These are phyloP conservation scores for Trematocara macrostoma DNA, from an alignment of 2,113 vertebrate species.

Conservation along the genomic window DNA sequence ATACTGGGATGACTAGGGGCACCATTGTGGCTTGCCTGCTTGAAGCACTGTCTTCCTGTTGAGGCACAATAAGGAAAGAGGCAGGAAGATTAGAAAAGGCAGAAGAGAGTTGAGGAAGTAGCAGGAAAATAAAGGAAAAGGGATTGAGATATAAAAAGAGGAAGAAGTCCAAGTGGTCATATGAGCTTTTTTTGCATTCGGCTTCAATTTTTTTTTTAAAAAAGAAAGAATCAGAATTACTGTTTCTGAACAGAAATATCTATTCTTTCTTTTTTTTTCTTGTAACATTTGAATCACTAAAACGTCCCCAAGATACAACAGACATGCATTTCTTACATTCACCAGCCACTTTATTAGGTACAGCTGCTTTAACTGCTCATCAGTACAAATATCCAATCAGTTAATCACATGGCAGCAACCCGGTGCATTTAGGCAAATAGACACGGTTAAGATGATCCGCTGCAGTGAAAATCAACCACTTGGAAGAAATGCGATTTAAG, in stretches of 20 bases:
- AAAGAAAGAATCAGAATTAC: background rate
- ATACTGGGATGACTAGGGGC: slow-evolving; percentile 94
- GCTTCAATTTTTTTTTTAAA: background rate
- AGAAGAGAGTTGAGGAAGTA: background rate
- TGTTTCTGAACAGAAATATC: background rate
- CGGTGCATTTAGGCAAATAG: background rate
- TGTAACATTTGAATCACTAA: background rate
- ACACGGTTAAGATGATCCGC: background rate
- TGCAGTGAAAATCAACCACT: background rate
- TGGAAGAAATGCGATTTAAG: background rate
- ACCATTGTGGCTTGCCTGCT: slow-evolving; percentile 76
- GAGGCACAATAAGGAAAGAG: background rate
- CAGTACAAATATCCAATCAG: background rate
- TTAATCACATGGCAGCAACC: background rate
- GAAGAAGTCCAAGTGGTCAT: background rate
- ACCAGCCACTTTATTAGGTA: background rate
- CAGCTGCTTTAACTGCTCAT: background rate
- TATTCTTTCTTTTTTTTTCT: background rate
- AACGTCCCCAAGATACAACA: background rate
- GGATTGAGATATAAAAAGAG: background rate
- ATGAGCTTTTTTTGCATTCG: background rate
- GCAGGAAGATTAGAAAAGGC: background rate
- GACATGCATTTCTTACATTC: background rate
- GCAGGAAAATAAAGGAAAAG: background rate
- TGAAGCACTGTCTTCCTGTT: slow-evolving; percentile 34